Evolutionary conservation across 1,140 invertebrate species (phyloP), one percentile per base, ranked within the genome.

Genomic region (Riptortus pedestris): DNA sequence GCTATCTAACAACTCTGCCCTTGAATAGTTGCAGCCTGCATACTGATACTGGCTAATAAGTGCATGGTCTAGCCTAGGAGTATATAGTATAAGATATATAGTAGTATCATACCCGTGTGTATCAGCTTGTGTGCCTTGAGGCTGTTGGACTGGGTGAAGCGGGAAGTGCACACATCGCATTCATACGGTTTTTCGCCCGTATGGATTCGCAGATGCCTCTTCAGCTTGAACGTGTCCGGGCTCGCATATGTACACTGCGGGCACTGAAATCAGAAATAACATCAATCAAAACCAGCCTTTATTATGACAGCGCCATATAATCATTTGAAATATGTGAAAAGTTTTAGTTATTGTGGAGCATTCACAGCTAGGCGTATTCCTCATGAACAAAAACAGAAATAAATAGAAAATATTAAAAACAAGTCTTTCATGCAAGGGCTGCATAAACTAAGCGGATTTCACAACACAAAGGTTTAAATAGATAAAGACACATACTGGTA

Each of bases 211-310:
- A 95, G 79, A 74, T 98, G 94, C 29, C 95, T 87, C 73, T 95
- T 92, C 72, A 98, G 76, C 77, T 98, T 98, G 74, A 97, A 98
- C 14, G 94, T 96, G 75, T 98, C 95, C 4, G 94, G 94, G 72
- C 91, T 96, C 18, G 95, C 94, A 72, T 98, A 98, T 2, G 91
- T 95, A 78, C 95, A 98, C 76, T 97, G 91, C 0, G 90, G 89
- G 74, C 95, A 98, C 83, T 91, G 55, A 72, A 77, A 62, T 71
- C 60, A 70, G 66, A 70, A 61, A 67, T 48, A 18, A 9, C 16
- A n/a, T 47, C 3, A 3, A 9, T 9, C 12, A 24, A 24, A 7
- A 38, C 28, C 52, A 48, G 22, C n/a, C 1, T 20, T 47, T n/a
- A 12, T 47, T 47, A 47, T n/a, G 20, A 2, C 43, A 12, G 2